Percentiles rank a stretch among this genome's conserved stretches.
Conservation (phyloP, 2,888 invertebrate genomes). For the Opisthograptis luteolata region DNA sequence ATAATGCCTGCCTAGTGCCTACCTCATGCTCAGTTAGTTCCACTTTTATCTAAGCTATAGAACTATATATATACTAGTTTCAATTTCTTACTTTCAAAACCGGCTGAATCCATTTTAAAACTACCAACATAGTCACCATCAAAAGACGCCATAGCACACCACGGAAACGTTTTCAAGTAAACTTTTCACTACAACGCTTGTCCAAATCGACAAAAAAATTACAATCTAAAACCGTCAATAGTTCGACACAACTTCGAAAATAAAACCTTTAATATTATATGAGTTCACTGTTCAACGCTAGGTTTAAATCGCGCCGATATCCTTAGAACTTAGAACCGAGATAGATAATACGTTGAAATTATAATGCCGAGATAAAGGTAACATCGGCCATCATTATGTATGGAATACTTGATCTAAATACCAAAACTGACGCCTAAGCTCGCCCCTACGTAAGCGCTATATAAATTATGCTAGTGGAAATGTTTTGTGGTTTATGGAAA, state of each 20-base stretch:
- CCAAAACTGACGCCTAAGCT: conserved; percentile 50
- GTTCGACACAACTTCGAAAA: not conserved
- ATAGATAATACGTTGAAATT: conserved; percentile 71
- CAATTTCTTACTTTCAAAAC: conserved; percentile 26
- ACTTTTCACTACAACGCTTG: not conserved
- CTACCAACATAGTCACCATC: not conserved
- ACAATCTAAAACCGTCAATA: conserved; percentile 1
- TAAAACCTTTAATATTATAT: conserved; percentile 1
- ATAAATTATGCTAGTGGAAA: conserved; percentile 20
- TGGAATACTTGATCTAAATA: conserved; percentile 64
- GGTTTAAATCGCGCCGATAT: conserved; percentile 7
- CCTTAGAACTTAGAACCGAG: conserved; percentile 50
- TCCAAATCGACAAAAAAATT: not conserved
- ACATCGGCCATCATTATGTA: conserved; percentile 60
- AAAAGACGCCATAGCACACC: not conserved
- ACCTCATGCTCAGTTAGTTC: no score
- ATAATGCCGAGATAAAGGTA: conserved; percentile 63
- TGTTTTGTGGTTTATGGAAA: not conserved
- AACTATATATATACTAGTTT: no score
- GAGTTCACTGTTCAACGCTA: conserved; percentile 7
- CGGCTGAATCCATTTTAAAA: conserved; percentile 31
- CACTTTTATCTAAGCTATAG: no score
- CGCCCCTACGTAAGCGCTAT: conserved; percentile 24
- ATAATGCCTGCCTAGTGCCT: no score
- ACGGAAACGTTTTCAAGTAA: not conserved